A percentile compares a stretch with the other conserved stretches of the same genome.
phyloP scores from a whole-genome alignment of 2,888 invertebrate species.

The Schrankia costaestrigalis region DNA sequence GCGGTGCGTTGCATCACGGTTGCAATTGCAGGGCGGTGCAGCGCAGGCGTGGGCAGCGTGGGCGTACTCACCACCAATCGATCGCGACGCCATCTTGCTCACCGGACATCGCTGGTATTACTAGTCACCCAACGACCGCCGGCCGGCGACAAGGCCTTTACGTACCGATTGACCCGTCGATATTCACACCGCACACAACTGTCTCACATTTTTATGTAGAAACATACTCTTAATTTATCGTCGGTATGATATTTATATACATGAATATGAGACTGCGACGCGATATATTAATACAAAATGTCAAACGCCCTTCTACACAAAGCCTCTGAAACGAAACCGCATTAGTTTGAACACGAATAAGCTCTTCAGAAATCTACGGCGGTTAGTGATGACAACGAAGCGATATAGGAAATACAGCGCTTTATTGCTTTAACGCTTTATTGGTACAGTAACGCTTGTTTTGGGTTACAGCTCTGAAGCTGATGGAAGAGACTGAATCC shows the following conservation, averaged over 20 bases:
- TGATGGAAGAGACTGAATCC: constrained; percentile 47
- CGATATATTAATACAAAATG: constrained; percentile 39
- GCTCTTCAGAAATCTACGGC: constrained; percentile 66
- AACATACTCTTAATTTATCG: background rate
- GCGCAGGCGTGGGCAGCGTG: constrained; percentile 72
- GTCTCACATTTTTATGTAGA: background rate
- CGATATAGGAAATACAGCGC: constrained; percentile 50
- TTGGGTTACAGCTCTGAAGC: constrained; percentile 54
- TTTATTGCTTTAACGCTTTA: constrained; percentile 47
- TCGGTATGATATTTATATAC: constrained; percentile 5
- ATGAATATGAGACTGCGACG: constrained; percentile 14
- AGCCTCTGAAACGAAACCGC: constrained; percentile 60
- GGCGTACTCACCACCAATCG: constrained; percentile 69
- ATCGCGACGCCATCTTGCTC: constrained; percentile 75
- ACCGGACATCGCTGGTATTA: constrained; percentile 53
- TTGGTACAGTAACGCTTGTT: constrained; percentile 33
- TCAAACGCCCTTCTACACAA: constrained; percentile 50
- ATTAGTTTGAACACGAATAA: constrained; percentile 73
- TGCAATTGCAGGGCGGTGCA: constrained; percentile 70
- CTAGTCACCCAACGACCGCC: constrained; percentile 41
- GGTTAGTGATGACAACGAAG: constrained; percentile 55
- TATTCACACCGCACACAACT: constrained; percentile 2
- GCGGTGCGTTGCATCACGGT: constrained; percentile 50
- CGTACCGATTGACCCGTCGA: constrained; percentile 13
- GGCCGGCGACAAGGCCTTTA: constrained; percentile 24